Base-by-base conservation (phyloP, 2,888 invertebrate species). In the Drosophila testacea region DNA sequence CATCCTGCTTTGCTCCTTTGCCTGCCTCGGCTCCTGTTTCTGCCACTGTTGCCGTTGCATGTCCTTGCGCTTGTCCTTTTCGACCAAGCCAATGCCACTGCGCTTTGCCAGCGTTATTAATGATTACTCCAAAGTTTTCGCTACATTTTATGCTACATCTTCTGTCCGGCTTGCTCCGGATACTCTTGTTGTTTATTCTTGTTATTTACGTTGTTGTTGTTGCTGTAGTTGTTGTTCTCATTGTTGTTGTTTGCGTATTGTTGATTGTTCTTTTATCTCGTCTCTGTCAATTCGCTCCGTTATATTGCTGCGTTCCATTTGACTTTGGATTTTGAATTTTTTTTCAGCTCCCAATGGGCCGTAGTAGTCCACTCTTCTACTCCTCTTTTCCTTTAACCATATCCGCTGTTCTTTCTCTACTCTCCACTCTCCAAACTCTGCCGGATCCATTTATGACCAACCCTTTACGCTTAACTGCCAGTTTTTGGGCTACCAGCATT, bases 261-360 rank as follows among this genome's bases (percentile, higher is more conserved):
- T 90, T 86, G 90, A 90, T 90, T 89, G 85, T 89, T 90, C 85
- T 90, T 90, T 89, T 90, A 86, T 86, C 85, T 86, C 82, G 79
- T 87, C 85, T 87, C 87, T 89, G 90, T 86, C 90, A 90, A 89
- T 86, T 90, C 83, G 68, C 71, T 86, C 76, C 81, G 75, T 84
- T 85, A 77, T 85, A 78, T 88, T 80, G 83, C 89, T 86, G 86
- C 86, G 83, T 90, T 83, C 71, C 87, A 88, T 90, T 84, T 90
- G 84, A 90, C 81, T 84, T 84, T 90, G 72, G 86, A 86, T 89
- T 84, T 84, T 84, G 88, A 89, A 89, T 84, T 84, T 84, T 84
- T 84, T 90, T 88, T 69, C 83, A 57, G 42, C 50, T 79, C 83
- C 83, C 73, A 27, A 66, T 63, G 77, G 80, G 32, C 6, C 6